phyloP scores from a whole-genome alignment of 2,888 invertebrate species.

The Drosophila nr. medialis region DNA sequence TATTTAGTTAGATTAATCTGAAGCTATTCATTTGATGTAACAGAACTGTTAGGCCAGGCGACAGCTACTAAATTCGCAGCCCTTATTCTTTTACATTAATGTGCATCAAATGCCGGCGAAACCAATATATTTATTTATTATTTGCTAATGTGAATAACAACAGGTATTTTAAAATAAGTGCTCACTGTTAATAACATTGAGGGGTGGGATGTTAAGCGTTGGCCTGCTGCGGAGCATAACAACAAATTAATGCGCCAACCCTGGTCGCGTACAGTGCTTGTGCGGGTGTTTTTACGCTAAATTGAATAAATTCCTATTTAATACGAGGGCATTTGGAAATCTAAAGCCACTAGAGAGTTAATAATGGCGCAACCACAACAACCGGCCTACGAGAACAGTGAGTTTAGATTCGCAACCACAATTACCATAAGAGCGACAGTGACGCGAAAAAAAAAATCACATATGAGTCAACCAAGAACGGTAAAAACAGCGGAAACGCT shows the following conservation, averaged over 20 bases:
- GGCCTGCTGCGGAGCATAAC: slow-evolving; percentile 4
- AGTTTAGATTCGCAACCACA: slow-evolving; percentile 53
- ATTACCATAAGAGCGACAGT: slow-evolving; percentile 22
- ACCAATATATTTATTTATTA: neutral
- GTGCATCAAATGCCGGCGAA: neutral
- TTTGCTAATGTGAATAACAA: neutral
- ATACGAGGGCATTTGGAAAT: slow-evolving; percentile 30
- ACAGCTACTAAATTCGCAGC: neutral
- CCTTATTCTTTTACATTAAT: neutral
- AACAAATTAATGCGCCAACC: slow-evolving; percentile 19
- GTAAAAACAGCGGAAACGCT: slow-evolving; percentile 71
- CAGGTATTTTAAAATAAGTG: neutral
- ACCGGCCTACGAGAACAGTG: slow-evolving; percentile 82
- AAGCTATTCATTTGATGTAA: neutral
- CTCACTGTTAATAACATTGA: slow-evolving; percentile 11
- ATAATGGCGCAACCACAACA: slow-evolving; percentile 82
- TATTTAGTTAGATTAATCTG: neutral
- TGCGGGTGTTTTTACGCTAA: slow-evolving; percentile 57
- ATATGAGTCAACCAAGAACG: slow-evolving; percentile 72
- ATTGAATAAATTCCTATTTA: slow-evolving; percentile 44
- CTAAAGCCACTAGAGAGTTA: slow-evolving; percentile 28
- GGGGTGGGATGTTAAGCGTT: slow-evolving; percentile 11
- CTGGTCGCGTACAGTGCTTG: slow-evolving; percentile 42
- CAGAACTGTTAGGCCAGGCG: neutral
- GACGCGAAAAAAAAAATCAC: slow-evolving; percentile 25